Evolutionary conservation across 2,888 invertebrate genomes (phyloP).

Genomic region (Colletes collaris): DNA sequence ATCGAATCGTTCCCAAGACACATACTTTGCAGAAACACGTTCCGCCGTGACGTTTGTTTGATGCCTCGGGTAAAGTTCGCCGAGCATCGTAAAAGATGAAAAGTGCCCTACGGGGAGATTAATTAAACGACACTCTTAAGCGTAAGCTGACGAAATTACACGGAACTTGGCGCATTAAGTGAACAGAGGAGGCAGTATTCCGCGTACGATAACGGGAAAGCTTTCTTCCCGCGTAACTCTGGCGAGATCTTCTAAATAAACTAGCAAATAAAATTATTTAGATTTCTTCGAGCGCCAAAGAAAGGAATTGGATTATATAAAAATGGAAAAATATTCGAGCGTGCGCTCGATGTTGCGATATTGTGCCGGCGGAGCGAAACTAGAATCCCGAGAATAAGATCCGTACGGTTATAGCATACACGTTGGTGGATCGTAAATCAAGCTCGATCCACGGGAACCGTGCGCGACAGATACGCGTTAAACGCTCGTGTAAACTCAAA

Average conservation of each 20-base stretch:
- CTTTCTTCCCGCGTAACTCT: neutral
- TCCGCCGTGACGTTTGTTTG: neutral
- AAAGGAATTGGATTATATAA: no score
- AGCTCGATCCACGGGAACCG: neutral
- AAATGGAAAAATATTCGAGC: no score
- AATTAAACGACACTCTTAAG: conserved; percentile 19
- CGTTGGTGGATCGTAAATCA: conserved; percentile 2
- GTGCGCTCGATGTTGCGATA: no score
- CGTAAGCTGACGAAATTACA: conserved; percentile 53
- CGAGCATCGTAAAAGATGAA: conserved; percentile 30
- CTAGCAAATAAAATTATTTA: no score
- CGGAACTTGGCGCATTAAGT: conserved; percentile 44
- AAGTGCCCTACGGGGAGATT: conserved; percentile 13
- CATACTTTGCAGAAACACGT: conserved; percentile 5
- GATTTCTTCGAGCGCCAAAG: no score
- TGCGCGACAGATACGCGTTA: neutral
- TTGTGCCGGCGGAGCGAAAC: no score
- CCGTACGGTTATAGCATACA: neutral
- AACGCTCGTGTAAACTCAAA: neutral
- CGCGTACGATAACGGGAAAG: conserved; percentile 29
- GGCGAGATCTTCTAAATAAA: no score
- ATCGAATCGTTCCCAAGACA: neutral
- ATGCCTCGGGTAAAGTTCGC: conserved; percentile 15
- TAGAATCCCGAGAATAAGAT: neutral
- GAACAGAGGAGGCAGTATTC: conserved; percentile 48